Percentiles rank a stretch among this genome's conserved stretches.
phyloP scores from a whole-genome alignment of 53 echinoderm and acorn worm genomes.

The Holothuria scabra region DNA sequence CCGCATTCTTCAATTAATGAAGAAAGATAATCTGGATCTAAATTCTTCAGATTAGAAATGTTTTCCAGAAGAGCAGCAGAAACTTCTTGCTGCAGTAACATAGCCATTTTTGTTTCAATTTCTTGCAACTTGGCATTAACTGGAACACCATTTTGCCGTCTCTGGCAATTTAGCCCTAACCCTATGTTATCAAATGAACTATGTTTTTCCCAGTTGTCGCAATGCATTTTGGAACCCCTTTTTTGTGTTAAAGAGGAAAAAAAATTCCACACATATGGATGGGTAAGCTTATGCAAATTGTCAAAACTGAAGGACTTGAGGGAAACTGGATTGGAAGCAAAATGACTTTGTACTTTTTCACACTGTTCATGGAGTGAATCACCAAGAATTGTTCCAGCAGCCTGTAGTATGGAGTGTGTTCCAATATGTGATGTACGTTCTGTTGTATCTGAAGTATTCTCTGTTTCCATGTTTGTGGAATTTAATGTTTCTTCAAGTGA shows the following conservation, averaged over 20 bases:
- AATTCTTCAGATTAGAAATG: neutral
- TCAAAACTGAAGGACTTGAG: conserved; percentile 5
- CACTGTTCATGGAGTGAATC: neutral
- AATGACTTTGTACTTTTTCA: neutral
- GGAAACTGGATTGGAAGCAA: neutral
- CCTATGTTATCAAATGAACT: neutral
- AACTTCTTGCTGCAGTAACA: neutral
- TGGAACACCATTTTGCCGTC: neutral
- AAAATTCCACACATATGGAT: neutral
- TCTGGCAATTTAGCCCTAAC: neutral
- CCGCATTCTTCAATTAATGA: no score
- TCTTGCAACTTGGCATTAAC: neutral
- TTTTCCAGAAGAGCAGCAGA: no score
- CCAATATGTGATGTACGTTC: neutral
- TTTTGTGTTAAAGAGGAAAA: neutral
- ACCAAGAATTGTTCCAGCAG: conserved; percentile 9
- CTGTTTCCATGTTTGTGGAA: no score
- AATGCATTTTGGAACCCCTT: neutral
- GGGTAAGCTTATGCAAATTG: neutral
- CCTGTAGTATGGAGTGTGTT: conserved; percentile 1
- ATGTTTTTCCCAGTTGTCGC: neutral
- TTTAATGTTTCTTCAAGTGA: no score
- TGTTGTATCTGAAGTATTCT: neutral
- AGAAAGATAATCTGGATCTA: neutral
- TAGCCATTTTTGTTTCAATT: neutral